Percentiles rank a stretch among this genome's conserved stretches.
These are phyloP conservation scores for Chiropotes sagulatus DNA, from an alignment of 2,797 vertebrate genomes.

Conservation along the genomic window DNA sequence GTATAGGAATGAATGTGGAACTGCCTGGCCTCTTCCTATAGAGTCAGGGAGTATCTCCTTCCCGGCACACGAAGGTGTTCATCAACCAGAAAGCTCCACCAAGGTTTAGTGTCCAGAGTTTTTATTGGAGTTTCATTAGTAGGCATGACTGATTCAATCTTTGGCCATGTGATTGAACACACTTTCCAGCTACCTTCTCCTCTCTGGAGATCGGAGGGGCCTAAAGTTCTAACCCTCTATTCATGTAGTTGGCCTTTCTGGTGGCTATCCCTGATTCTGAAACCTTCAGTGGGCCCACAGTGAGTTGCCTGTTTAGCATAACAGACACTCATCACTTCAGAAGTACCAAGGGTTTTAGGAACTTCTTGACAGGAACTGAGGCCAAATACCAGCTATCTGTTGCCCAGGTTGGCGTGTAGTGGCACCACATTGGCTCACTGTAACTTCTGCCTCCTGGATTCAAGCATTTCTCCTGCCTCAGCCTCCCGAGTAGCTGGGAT, in stretches of 20 bases:
- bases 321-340: neutral
- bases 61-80: neutral
- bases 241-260: neutral
- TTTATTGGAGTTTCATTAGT: neutral
- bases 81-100: neutral
- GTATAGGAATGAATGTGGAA: neutral
- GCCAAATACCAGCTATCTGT: neutral
- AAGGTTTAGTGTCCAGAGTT: neutral
- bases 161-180: neutral
- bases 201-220: neutral
- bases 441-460: too few relatives aligned
- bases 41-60: neutral
- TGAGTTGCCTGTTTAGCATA: neutral
- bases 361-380: neutral
- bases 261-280: neutral
- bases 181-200: neutral
- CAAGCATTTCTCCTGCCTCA: too few relatives aligned
- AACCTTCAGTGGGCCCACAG: neutral
- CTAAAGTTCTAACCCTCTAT: neutral
- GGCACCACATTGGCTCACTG: too few relatives aligned
- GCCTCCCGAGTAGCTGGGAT: too few relatives aligned
- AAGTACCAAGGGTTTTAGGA: neutral
- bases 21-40: neutral
- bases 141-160: neutral
- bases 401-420: too few relatives aligned